Evolutionary conservation across 2,888 invertebrate genomes (phyloP).

Genomic region (Plutella xylostella): DNA sequence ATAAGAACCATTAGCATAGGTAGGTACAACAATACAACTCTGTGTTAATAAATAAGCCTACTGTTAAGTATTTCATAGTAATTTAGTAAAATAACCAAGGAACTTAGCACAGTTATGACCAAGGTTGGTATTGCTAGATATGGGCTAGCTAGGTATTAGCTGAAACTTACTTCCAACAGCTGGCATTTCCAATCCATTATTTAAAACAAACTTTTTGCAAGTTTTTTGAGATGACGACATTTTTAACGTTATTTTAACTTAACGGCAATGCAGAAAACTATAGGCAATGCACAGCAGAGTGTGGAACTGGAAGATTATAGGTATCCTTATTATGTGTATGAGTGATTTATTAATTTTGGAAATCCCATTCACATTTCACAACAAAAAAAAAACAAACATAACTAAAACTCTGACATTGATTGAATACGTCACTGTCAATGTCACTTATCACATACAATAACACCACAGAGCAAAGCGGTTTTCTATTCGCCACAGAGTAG

Average conservation of each 20-base stretch:
- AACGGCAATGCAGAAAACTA: too few species aligned
- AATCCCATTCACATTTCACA: neutral
- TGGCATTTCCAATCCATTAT: slow-evolving; percentile 35
- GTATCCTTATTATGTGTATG: too few species aligned
- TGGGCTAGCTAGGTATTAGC: neutral
- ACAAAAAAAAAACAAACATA: too few species aligned
- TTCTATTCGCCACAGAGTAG: too few species aligned
- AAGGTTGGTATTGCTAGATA: neutral
- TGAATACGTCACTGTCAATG: too few species aligned
- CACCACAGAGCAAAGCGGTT: too few species aligned
- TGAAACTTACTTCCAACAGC: slow-evolving; percentile 37
- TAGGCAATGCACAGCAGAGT: too few species aligned
- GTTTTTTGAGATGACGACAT: too few species aligned
- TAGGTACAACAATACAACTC: neutral
- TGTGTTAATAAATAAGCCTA: neutral
- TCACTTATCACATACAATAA: too few species aligned
- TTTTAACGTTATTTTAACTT: too few species aligned
- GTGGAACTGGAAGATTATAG: too few species aligned
- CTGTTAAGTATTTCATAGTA: neutral
- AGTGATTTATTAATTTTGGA: neutral
- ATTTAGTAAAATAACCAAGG: neutral
- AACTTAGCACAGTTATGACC: neutral
- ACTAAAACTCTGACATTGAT: too few species aligned
- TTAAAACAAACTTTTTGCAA: slow-evolving; percentile 10
- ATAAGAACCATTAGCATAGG: slow-evolving; percentile 34